phyloP scores from a whole-genome alignment of 2,113 vertebrate species.

The Dryoscopus gambensis region DNA sequence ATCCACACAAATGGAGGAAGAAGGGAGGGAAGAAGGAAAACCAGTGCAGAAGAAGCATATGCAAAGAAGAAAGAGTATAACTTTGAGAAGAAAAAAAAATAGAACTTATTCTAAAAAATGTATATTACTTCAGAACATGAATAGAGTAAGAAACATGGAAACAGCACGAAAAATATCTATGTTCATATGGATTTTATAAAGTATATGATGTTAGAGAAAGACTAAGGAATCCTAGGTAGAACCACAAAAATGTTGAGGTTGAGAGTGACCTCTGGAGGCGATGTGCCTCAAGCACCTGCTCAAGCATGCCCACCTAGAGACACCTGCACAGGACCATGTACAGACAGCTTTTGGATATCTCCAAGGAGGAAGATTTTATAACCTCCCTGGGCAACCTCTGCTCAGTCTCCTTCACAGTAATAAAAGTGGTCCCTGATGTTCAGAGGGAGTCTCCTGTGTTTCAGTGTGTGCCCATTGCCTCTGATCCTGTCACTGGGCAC shows the following conservation, averaged over 20 bases:
- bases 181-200: not conserved
- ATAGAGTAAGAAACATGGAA: not conserved
- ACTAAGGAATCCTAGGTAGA: not conserved
- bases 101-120: not conserved
- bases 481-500: not conserved
- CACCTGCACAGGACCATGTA: not conserved
- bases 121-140: not conserved
- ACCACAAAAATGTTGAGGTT: not conserved
- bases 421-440: not conserved
- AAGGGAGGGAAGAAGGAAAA: not conserved
- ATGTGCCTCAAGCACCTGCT: not conserved
- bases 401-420: not conserved
- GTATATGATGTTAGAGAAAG: not conserved
- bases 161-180: not conserved
- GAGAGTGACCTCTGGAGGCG: not conserved
- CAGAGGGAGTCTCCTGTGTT: not conserved
- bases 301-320: not conserved
- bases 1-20: not conserved
- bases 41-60: not conserved
- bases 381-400: not conserved
- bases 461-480: not conserved
- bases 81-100: not conserved
- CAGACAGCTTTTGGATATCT: not conserved
- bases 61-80: not conserved
- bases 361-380: not conserved